These are phyloP conservation scores for Grus americana DNA, from an alignment of 2,113 vertebrate genomes.

Conservation along the genomic window DNA sequence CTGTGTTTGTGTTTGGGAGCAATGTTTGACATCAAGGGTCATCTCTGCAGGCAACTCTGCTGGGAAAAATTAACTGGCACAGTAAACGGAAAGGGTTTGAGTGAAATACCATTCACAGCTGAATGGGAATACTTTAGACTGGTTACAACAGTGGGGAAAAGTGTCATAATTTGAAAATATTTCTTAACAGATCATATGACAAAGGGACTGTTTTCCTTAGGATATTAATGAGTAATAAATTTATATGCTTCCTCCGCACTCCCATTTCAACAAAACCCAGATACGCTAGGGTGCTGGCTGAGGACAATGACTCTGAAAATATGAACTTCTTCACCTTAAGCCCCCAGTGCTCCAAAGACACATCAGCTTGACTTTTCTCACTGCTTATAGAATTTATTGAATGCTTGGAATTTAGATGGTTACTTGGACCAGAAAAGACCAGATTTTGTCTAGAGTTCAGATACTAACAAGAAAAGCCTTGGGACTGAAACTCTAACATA, in stretches of 20 bases:
- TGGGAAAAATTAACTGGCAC: conserved; percentile 48
- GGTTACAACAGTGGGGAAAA: not conserved
- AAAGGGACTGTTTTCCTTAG: conserved; percentile 3
- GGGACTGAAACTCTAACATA: not conserved
- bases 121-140: conserved; percentile 15
- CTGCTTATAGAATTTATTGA: not conserved
- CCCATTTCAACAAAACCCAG: not conserved
- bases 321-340: not conserved
- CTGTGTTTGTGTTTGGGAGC: conserved; percentile 42
- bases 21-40: conserved; percentile 47
- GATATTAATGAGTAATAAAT: conserved; percentile 17
- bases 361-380: not conserved
- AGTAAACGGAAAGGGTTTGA: not conserved
- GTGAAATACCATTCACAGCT: conserved; percentile 33
- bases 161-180: conserved; percentile 18
- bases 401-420: not conserved
- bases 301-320: not conserved
- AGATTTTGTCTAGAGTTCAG: not conserved
- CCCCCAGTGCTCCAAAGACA: not conserved
- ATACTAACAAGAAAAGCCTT: not conserved
- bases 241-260: not conserved
- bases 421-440: not conserved
- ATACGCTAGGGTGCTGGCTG: not conserved
- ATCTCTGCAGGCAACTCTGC: conserved; percentile 43
- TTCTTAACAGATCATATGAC: conserved; percentile 47